Conservation (phyloP, 2,113 vertebrate genomes). For the Sceloporus undulatus region DNA sequence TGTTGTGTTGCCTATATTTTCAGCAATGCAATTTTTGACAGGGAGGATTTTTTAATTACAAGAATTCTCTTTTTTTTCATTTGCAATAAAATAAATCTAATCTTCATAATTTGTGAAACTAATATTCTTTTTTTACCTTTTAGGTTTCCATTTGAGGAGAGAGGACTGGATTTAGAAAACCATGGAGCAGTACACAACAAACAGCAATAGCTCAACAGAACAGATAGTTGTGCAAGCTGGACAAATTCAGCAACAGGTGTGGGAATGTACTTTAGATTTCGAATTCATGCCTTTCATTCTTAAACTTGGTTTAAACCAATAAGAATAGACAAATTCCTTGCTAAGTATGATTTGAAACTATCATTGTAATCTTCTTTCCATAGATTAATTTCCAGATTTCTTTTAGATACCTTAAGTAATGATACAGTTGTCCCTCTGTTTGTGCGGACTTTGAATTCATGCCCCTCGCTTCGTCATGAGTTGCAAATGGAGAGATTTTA, state of each 20-base stretch:
- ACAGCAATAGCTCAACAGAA: constrained; percentile 91
- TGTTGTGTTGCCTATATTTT: neutral
- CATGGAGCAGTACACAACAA: constrained; percentile 97
- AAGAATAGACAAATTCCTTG: neutral
- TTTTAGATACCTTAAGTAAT: neutral
- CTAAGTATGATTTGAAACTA: neutral
- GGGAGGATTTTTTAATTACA: neutral
- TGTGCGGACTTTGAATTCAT: too few species aligned
- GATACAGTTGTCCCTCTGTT: neutral
- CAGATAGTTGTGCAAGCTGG: constrained; percentile 98
- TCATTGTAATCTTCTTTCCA: neutral
- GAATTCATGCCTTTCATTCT: neutral
- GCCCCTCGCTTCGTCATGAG: too few species aligned
- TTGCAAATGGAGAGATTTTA: too few species aligned
- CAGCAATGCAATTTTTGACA: too few species aligned
- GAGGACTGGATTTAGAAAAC: constrained; percentile 24
- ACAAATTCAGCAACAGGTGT: constrained; percentile 97
- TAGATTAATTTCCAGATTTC: neutral
- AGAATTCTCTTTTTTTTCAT: neutral
- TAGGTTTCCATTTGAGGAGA: constrained; percentile 34
- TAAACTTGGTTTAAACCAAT: neutral
- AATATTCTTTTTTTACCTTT: constrained; percentile 13
- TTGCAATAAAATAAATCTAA: accelerated
- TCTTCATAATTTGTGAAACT: neutral
- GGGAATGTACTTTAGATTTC: neutral